Evolutionary conservation across 2,888 invertebrate species (phyloP), one percentile per base, ranked within the genome.

Genomic region (Falcaria lacertinaria): DNA sequence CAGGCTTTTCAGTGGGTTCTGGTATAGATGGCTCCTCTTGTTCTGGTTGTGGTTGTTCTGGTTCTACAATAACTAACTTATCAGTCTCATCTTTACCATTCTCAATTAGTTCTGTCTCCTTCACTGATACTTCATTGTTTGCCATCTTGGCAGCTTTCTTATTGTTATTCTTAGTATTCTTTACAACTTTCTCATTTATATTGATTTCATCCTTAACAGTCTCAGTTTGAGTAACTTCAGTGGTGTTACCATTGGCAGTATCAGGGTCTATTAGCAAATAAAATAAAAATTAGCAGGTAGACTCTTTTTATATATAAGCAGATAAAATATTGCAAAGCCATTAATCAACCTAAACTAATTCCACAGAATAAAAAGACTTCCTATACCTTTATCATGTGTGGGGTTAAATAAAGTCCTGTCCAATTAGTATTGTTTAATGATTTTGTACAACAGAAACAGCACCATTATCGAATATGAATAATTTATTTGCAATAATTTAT

Each of bases 71-170:
- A 70, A 69, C 77, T 74, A 81, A 68, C 72, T 81, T 83, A 78
- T 87, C 88, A 87, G 87, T 86, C 85, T 88, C 86, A 76, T 81
- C 75, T 77, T 82, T 87, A 67, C 85, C 85, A 75, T 87, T 88
- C 69, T 85, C 84, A 74, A 69, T 70, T 65, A 80, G 73, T 64
- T 83, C 82, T 14, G 57, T 47, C 50, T 80, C 78, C 60, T 77
- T 75, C 25, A 60, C 52, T 56, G 59, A 64, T 37, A 58, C 53
- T 44, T 81, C 79, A 65, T 62, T 76, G 53, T 6, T 19, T 19
- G 19, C 19, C 19, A 19, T 6, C 19, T 19, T 19, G 19, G 19
- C 19, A 19, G 19, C 60, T 76, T 75, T 25, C 60, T 52, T 56
- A 59, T 65, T 36, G 57, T 60, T 80, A 65, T 74, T 82, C 57